Percentiles rank a stretch among this genome's conserved stretches.
Evolutionary conservation across 92 coral and sea anemone species (phyloP).

Genomic region (Zoanthus sansibaricus): DNA sequence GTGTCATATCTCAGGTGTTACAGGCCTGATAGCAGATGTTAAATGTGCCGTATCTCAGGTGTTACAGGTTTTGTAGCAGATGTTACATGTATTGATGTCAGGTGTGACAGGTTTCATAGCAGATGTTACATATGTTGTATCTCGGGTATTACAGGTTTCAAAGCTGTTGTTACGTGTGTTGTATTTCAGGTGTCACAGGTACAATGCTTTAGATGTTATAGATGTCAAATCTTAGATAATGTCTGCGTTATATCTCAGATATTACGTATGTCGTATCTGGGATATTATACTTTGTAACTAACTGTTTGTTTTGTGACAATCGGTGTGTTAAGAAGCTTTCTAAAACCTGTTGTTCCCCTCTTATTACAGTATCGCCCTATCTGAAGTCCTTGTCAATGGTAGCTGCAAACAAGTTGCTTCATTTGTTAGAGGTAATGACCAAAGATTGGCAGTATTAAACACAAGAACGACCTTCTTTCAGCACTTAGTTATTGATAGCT

Average conservation of each 20-base stretch:
- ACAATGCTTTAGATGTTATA: too few relatives aligned
- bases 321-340: neutral
- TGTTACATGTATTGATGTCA: neutral
- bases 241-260: too few relatives aligned
- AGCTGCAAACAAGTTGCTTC: conserved; percentile 95
- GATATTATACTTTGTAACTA: too few relatives aligned
- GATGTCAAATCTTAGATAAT: too few relatives aligned
- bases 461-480: too few relatives aligned
- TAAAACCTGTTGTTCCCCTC: neutral
- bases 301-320: too few relatives aligned
- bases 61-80: neutral
- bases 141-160: neutral
- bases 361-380: conserved; percentile 86
- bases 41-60: neutral
- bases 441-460: too few relatives aligned
- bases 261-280: neutral
- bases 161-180: neutral
- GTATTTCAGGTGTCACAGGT: too few relatives aligned
- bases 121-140: neutral
- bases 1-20: neutral
- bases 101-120: neutral
- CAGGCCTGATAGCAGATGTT: neutral
- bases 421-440: conserved; percentile 81
- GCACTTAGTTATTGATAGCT: too few relatives aligned
- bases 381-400: conserved; percentile 98